Conservation (phyloP, 2,113 vertebrate species). For the Blennius ocellaris region DNA sequence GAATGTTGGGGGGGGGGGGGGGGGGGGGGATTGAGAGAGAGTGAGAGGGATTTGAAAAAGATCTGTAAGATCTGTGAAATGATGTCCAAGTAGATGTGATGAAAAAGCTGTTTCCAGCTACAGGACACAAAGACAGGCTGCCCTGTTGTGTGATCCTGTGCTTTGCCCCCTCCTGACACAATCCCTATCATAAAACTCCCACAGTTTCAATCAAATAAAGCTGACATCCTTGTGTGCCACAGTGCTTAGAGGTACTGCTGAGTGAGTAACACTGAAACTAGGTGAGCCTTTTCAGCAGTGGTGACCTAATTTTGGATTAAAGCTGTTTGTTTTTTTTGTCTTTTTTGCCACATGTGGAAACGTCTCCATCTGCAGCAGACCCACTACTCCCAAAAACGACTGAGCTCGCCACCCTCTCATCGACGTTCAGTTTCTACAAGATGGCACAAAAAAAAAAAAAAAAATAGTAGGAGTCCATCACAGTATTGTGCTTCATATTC, state of each 20-base stretch:
- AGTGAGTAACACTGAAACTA: neutral
- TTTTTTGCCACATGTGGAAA: constrained; percentile 9
- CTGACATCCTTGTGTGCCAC: neutral
- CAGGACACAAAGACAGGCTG: too few species aligned
- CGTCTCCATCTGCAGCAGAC: constrained; percentile 26
- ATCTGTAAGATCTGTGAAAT: too few species aligned
- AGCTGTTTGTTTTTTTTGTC: neutral
- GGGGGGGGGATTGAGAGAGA: too few species aligned
- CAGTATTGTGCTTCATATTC: constrained; percentile 6
- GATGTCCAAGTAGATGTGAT: too few species aligned
- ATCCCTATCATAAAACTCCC: neutral
- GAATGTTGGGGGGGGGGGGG: too few species aligned
- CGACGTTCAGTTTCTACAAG: constrained; percentile 29
- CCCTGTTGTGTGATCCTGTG: too few species aligned
- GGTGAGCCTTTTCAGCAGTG: neutral
- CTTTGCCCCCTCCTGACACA: too few species aligned
- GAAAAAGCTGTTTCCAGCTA: too few species aligned
- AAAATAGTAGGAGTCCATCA: constrained; percentile 30
- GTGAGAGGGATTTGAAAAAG: too few species aligned
- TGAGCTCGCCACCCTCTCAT: constrained; percentile 20
- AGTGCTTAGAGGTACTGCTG: neutral
- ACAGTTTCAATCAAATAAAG: constrained; percentile 5
- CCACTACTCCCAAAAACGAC: constrained; percentile 12
- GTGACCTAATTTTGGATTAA: constrained; percentile 3
- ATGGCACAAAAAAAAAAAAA: neutral